Evolutionary conservation across 2,797 vertebrate species (phyloP), one percentile per base, ranked within the genome.

Genomic region (Xyrichtys novacula): DNA sequence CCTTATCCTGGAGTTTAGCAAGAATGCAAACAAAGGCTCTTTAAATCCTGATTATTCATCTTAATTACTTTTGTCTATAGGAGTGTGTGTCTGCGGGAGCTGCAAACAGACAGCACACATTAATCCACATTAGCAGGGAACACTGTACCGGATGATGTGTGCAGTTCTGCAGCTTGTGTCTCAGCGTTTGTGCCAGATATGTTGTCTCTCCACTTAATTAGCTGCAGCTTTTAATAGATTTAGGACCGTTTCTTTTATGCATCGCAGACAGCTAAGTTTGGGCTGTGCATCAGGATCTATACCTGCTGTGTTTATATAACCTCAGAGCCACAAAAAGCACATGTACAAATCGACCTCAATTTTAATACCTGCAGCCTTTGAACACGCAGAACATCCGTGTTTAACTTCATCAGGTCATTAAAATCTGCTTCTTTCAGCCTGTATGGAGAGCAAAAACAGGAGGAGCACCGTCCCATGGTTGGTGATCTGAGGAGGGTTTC

Each of bases 51-150:
- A 93, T 95, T 92, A 95, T 96, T 96, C 94, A 96, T 96, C 95
- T 96, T 96, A 95, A 97, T 96, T 96, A 96, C 93, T 92, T 93
- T 90, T 91, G 94, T 92, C 92, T 92, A 85, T 91, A 92, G 78
- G 86, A 92, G 92, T 88, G 4, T 0, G 29, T 68, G 71, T 77
- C 53, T 73, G 62, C 25, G 56, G 63, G 58, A 89, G 92, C 92
- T 83, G 90, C 83, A 74, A 22, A 16, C 44, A 93, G 95, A 94
- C 94, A 94, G 94, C 89, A 91, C 93, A 54, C 89, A 91, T 96
- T 96, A 95, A 96, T 96, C 96, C 94, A 95, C 92, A 96, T 96
- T 96, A 96, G 93, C 91, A 73, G 5, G 77, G 86, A 94, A 94
- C 93, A 92, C 78, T 83, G 49, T 19, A 65, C 60, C 73, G 28